A percentile compares a stretch with the other conserved stretches of the same genome.
Evolutionary conservation across 2,797 vertebrate genomes (phyloP).

Genomic region (Mionectes olivaceus): DNA sequence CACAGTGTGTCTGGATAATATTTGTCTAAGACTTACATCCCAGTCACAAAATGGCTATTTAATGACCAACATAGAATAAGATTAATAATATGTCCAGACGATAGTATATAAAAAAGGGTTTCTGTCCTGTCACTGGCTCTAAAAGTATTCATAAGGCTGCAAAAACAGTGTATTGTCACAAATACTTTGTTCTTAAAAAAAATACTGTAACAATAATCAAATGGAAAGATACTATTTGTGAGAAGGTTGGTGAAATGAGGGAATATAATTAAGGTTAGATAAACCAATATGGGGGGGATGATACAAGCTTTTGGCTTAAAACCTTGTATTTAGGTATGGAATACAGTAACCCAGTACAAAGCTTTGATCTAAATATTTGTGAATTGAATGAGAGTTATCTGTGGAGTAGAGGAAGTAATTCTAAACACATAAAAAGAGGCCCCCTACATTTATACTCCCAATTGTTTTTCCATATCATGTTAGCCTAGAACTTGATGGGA

Average conservation of each 20-base stretch:
- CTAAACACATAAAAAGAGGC: background rate
- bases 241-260: background rate
- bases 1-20: background rate
- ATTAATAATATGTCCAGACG: background rate
- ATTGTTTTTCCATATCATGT: background rate
- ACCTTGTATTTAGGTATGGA: background rate
- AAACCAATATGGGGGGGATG: accelerated
- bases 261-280: background rate
- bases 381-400: background rate
- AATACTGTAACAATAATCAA: background rate
- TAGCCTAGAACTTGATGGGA: background rate
- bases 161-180: background rate
- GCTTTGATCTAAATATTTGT: background rate
- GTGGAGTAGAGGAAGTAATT: background rate
- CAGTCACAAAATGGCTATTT: background rate
- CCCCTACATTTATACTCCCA: background rate
- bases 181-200: background rate
- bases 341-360: background rate
- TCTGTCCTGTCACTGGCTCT: background rate
- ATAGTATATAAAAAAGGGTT: background rate
- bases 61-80: background rate
- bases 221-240: background rate
- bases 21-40: background rate
- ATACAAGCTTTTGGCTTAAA: background rate
- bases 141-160: background rate